Base-by-base conservation (phyloP, 1,140 invertebrate species). In the Anoplolepis gracilipes region DNA sequence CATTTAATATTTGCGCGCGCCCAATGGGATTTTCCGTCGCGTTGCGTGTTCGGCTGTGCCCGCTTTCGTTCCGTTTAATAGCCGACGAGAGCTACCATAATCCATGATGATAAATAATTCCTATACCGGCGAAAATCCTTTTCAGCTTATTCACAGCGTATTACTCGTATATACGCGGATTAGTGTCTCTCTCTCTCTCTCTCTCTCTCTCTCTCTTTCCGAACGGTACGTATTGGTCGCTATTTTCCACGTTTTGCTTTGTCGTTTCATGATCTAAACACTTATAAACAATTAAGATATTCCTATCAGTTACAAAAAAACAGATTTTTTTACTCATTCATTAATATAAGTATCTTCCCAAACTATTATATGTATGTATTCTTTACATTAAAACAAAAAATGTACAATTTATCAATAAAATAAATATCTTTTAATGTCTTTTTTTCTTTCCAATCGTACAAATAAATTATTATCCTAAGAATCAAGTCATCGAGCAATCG, bases 41-140 rank as follows among this genome's bases (percentile, higher is more conserved):
- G 30, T 64, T 62, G 73, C 46, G 70, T 85, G 70, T 85, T 76
- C 57, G 57, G 78, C 61, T 57, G 79, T 90, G 86, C 67, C 4
- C 64, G 86, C 85, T 88, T 91, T 86, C 87, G 82, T 90, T 87
- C 85, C 82, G 87, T 85, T 90, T 87, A 90, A 90, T 89, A 90
- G 81, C 75, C 82, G 64, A 64, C 84, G 77, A 89, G 87, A 88
- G 73, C 87, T 85, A 79, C 85, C 82, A 76, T 90, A 91, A 92
- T 92, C 87, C 87, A 62, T 64, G 77, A 86, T 88, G 84, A 91
- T 92, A 89, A 90, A 91, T 92, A 91, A 92, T 92, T 91, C 86
- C 85, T 67, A 77, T 42, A 36, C 42, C 59, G 49, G 78, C 42
- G 59, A 75, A 91, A 92, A 92, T 90, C 90, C 90, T 90, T 90